phyloP scores from a whole-genome alignment of 2,888 invertebrate species.

The Alsophila aescularia region DNA sequence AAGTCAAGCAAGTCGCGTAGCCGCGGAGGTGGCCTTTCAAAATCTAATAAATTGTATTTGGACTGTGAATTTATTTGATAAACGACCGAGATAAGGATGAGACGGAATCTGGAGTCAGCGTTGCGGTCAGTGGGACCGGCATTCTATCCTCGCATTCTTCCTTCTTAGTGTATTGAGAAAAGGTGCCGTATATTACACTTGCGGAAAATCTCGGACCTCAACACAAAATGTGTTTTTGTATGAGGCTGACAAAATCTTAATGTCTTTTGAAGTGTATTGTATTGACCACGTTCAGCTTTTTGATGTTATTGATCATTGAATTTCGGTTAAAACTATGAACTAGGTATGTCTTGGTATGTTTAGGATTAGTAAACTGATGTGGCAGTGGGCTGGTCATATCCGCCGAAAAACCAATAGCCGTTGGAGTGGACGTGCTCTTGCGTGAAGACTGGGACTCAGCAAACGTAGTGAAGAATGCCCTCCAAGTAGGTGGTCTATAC shows the following conservation, averaged over 20 bases:
- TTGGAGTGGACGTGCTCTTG: no score
- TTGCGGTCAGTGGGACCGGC: constrained; percentile 55
- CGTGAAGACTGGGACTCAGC: no score
- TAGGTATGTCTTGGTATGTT: no score
- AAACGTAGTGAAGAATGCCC: no score
- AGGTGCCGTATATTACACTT: neutral
- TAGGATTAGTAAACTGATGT: no score
- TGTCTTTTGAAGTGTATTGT: constrained; percentile 1
- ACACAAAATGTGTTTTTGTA: constrained; percentile 9
- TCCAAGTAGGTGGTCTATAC: no score
- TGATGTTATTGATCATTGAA: no score
- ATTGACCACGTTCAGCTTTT: no score
- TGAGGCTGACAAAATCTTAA: neutral
- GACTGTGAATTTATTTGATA: constrained; percentile 79
- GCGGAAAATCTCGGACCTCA: constrained; percentile 1
- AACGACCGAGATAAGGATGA: constrained; percentile 72
- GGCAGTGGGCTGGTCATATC: no score
- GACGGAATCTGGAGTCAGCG: constrained; percentile 51
- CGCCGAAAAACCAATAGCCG: no score
- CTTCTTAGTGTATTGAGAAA: constrained; percentile 14
- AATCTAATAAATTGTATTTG: constrained; percentile 76
- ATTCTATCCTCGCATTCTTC: constrained; percentile 27
- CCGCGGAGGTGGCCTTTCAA: constrained; percentile 70
- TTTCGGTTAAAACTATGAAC: no score
- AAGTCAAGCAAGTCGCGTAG: constrained; percentile 56